These are phyloP conservation scores for Taurulus bubalis DNA, from an alignment of 2,113 vertebrate genomes.

Conservation along the genomic window DNA sequence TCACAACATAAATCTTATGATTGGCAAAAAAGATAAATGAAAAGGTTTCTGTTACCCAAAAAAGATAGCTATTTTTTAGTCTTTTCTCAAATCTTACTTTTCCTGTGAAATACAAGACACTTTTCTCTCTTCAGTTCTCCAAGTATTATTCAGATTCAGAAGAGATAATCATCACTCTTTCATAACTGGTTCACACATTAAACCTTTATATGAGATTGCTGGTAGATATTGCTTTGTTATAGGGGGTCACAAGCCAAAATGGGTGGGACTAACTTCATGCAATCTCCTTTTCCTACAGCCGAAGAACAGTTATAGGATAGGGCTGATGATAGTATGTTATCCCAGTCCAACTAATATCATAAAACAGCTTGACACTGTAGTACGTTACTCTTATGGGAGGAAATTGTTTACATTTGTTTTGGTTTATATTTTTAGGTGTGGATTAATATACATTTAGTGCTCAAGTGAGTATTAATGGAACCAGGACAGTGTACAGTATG, in stretches of 20 bases:
- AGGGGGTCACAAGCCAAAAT: neutral
- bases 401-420: neutral
- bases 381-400: neutral
- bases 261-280: neutral
- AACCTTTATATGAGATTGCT: neutral
- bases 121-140: neutral
- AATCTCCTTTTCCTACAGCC: neutral
- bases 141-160: neutral
- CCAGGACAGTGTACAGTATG: neutral
- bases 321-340: neutral
- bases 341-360: neutral
- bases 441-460: neutral
- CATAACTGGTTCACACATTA: neutral
- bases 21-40: neutral
- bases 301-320: neutral
- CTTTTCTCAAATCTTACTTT: neutral
- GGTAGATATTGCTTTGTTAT: neutral
- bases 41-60: neutral
- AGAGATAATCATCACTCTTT: neutral
- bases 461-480: slow-evolving; percentile 3
- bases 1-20: neutral
- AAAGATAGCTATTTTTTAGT: neutral
- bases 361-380: neutral
- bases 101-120: neutral
- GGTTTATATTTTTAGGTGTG: neutral